Evolutionary conservation across 2,888 invertebrate species (phyloP).

Genomic region (Hypena proboscidalis): DNA sequence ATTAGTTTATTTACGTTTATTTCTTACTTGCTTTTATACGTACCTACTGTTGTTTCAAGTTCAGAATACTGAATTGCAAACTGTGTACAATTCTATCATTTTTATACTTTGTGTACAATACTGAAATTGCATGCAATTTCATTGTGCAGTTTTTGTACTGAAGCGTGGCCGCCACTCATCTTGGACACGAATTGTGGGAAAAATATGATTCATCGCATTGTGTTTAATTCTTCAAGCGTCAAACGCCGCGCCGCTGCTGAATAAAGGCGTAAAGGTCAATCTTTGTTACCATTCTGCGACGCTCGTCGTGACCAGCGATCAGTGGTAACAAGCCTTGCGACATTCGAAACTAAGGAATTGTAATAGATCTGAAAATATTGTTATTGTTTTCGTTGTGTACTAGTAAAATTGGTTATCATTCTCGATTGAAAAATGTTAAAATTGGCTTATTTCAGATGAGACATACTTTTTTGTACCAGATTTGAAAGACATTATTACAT

Average conservation of each 20-base stretch:
- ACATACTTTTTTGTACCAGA: too few species aligned
- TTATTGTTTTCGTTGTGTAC: conserved; percentile 1
- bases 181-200: conserved; percentile 57
- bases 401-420: background rate
- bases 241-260: conserved; percentile 59
- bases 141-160: conserved; percentile 31
- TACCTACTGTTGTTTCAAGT: too few species aligned
- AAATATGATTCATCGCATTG: conserved; percentile 72
- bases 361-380: conserved; percentile 11
- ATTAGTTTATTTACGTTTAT: too few species aligned
- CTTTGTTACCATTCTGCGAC: conserved; percentile 60
- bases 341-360: conserved; percentile 7
- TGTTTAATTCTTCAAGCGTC: conserved; percentile 60
- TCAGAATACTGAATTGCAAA: too few species aligned
- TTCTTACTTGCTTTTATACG: too few species aligned
- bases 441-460: too few species aligned
- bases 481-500: too few species aligned
- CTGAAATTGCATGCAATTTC: conserved; percentile 17
- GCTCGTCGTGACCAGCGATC: conserved; percentile 42
- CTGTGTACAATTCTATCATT: too few species aligned
- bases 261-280: conserved; percentile 74
- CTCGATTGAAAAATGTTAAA: too few species aligned
- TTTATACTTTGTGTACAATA: conserved; percentile 1
- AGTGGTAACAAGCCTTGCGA: conserved; percentile 35
- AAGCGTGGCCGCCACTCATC: conserved; percentile 40